Evolutionary conservation across 2,888 invertebrate genomes (phyloP), one percentile per base, ranked within the genome.

Genomic region (Habroteleia sp.): DNA sequence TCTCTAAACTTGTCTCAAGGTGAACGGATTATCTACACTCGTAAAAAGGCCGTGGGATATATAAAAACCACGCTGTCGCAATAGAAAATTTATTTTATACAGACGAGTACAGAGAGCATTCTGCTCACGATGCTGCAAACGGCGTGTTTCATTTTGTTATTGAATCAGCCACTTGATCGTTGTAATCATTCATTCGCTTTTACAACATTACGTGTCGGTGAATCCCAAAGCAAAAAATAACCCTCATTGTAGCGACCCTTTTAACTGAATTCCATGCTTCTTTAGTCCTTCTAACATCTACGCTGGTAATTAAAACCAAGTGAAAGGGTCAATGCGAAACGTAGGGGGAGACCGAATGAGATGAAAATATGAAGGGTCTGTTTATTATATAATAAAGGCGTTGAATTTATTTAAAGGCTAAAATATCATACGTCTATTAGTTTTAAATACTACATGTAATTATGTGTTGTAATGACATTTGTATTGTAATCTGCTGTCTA

Each of bases 271-370:
- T 23, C 16, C 8, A 33, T 68, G 48, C 39, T 48, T 48, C 39
- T 56, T 56, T 41, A 5, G 56, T 66, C 7, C 37, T 56, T 46
- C 46, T 66, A 16, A 29, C 27, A 39, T 66, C 35, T 46, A 25
- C 56, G 39, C 17, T 23, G 25, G 56, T 66, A 66, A 66, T 54
- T 56, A 48, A 66, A 66, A 56, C n/a, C 29, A 66, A 46, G 54
- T 56, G 66, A 56, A 66, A 66, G 66, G 56, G 66, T 56, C 50
- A 54, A 50, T 17, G 35, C 35, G 44, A 23, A 33, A 27, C 17
- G 23, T 23, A 16, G 17, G 42, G 27, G 25, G 16, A 6, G 14
- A 16, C 27, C 39, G 13, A 48, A 46, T 31, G 27, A 37, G 25
- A 56, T 56, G 29, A 11, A 42, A 46, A 35, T 54, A 35, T 54